Percentiles rank a stretch among this genome's conserved stretches.
Evolutionary conservation across 2,113 vertebrate species (phyloP).

Genomic region (Marcusenius ussheri): DNA sequence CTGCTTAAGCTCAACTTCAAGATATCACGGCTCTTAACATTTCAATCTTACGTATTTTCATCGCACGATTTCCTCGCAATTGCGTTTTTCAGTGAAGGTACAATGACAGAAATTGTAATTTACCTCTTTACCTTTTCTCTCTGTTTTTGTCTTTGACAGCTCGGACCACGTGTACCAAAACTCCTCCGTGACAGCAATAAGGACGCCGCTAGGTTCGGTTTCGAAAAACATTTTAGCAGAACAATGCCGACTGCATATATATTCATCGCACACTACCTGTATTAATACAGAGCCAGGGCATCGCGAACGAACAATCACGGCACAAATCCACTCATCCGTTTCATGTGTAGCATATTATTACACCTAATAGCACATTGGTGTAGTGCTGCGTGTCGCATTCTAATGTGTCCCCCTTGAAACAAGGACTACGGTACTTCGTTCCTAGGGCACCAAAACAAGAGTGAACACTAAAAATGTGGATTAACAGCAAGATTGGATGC

Average conservation of each 20-base stretch:
- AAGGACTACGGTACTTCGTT: not conserved
- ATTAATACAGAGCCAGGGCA: not conserved
- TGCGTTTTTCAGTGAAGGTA: too few species aligned
- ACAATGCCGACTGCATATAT: slow-evolving; percentile 15
- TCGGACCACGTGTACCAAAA: not conserved
- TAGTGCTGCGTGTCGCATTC: not conserved
- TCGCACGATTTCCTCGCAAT: not conserved
- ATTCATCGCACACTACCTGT: slow-evolving; percentile 23
- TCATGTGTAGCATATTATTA: not conserved
- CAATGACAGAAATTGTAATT: not conserved
- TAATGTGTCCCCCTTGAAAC: slow-evolving; percentile 17
- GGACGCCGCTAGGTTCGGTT: not conserved
- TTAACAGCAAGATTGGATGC: not conserved
- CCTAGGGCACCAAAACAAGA: not conserved
- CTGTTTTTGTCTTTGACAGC: not conserved
- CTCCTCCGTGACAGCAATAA: not conserved
- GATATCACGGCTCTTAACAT: not conserved
- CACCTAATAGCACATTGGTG: not conserved
- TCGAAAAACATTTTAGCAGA: slow-evolving; percentile 10
- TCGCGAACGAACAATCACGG: not conserved
- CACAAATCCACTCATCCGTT: not conserved
- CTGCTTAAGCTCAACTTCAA: not conserved
- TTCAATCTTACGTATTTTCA: not conserved
- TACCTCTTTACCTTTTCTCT: not conserved
- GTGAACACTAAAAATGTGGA: not conserved